Conservation (phyloP, 1,140 invertebrate genomes). For the Nephila pilipes region DNA sequence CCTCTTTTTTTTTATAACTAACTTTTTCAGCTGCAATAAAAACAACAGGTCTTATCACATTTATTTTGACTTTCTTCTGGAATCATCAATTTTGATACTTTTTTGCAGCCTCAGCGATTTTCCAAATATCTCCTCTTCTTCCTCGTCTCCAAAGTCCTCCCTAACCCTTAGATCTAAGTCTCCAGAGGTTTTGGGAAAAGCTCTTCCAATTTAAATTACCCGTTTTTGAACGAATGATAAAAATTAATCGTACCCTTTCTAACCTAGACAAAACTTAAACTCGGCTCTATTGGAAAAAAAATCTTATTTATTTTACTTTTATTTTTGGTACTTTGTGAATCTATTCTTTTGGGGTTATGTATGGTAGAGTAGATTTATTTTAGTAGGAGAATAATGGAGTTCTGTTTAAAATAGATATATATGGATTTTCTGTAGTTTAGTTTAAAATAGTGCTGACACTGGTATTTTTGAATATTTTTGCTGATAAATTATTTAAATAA, state of each 20-base stretch:
- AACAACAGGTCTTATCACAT: conserved; percentile 22
- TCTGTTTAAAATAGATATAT: too few species aligned
- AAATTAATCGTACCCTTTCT: conserved; percentile 9
- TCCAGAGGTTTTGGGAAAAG: neutral
- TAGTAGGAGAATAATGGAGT: too few species aligned
- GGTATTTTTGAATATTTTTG: too few species aligned
- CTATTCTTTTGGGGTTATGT: too few species aligned
- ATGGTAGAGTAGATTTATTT: too few species aligned
- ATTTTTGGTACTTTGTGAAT: too few species aligned
- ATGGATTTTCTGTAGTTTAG: too few species aligned
- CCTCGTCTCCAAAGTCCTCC: neutral
- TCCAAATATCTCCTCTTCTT: neutral
- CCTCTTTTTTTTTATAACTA: neutral
- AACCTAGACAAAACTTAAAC: neutral
- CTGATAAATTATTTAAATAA: too few species aligned
- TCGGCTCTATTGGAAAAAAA: too few species aligned
- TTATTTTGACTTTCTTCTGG: conserved; percentile 19
- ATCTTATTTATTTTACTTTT: too few species aligned
- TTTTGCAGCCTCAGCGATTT: conserved; percentile 9
- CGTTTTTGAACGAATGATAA: conserved; percentile 18
- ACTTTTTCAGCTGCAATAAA: conserved; percentile 22
- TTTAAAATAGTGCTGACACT: too few species aligned
- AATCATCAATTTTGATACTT: conserved; percentile 28
- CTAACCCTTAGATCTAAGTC: neutral
- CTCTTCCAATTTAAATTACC: conserved; percentile 17